Evolutionary conservation across 2,113 vertebrate species (phyloP).

Genomic region (Melanotaenia duboulayi): DNA sequence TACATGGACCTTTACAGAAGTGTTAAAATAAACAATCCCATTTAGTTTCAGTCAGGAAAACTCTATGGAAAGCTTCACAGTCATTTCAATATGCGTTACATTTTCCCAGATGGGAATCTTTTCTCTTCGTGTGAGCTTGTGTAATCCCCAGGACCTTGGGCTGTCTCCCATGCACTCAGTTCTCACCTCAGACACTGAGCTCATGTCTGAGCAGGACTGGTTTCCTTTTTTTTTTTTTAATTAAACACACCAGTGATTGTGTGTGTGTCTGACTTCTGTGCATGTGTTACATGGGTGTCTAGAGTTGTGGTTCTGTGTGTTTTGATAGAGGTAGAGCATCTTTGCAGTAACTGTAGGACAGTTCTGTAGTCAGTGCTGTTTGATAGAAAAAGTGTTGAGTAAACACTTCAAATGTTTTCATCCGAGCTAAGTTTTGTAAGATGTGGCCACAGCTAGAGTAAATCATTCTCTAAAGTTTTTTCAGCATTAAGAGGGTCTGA

Average conservation of each 20-base stretch:
- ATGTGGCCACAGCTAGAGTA: too few species aligned
- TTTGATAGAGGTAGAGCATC: neutral
- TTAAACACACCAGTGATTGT: slow-evolving; percentile 46
- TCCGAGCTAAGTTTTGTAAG: too few species aligned
- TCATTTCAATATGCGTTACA: slow-evolving; percentile 14
- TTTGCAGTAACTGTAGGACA: neutral
- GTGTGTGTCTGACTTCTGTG: neutral
- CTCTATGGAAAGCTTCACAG: neutral
- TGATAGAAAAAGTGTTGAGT: too few species aligned
- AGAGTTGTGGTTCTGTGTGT: neutral
- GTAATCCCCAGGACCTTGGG: slow-evolving; percentile 31
- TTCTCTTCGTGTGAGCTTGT: slow-evolving; percentile 34
- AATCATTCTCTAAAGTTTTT: too few species aligned
- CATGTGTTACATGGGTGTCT: neutral
- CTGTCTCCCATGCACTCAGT: slow-evolving; percentile 10
- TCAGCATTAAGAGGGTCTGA: too few species aligned
- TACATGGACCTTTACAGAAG: neutral
- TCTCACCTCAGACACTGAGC: slow-evolving; percentile 31
- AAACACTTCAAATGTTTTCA: too few species aligned
- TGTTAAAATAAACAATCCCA: neutral
- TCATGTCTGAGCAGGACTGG: slow-evolving; percentile 36
- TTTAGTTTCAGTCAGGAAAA: neutral
- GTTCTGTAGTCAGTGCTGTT: neutral
- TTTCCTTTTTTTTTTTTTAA: slow-evolving; percentile 14
- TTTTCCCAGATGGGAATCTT: slow-evolving; percentile 32